Conservation (phyloP, 1,140 invertebrate species). For the Helicoverpa armigera region DNA sequence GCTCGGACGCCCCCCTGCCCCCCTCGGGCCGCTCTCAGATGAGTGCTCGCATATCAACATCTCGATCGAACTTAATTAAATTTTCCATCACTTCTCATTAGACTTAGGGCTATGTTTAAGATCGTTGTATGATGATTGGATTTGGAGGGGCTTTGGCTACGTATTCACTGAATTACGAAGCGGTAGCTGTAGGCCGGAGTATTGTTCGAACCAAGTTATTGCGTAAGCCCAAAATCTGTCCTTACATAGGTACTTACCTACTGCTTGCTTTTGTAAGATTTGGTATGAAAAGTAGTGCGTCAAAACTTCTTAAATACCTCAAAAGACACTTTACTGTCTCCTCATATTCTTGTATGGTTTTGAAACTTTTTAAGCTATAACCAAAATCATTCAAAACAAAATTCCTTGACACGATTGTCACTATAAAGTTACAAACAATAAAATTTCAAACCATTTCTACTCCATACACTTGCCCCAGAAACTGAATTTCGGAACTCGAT, state of each 20-base stretch:
- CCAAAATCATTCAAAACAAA: too few species aligned
- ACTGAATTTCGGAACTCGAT: too few species aligned
- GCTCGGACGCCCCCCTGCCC: slow-evolving; percentile 62
- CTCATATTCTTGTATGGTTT: too few species aligned
- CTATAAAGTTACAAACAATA: too few species aligned
- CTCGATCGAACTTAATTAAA: slow-evolving; percentile 70
- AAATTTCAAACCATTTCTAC: too few species aligned
- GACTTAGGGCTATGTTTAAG: slow-evolving; percentile 2
- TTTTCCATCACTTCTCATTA: slow-evolving; percentile 60
- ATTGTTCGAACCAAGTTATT: background rate
- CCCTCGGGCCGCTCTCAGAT: slow-evolving; percentile 46
- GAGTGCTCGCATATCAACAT: slow-evolving; percentile 56
- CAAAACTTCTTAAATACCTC: too few species aligned
- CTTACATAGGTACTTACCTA: background rate
- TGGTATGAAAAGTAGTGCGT: too few species aligned
- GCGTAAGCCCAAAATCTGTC: background rate
- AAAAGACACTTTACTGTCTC: too few species aligned
- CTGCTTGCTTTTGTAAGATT: too few species aligned
- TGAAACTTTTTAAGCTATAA: too few species aligned
- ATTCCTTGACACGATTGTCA: too few species aligned
- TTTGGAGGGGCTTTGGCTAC: slow-evolving; percentile 23
- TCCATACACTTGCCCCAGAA: too few species aligned
- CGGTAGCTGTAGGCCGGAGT: background rate
- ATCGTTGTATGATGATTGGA: slow-evolving; percentile 29
- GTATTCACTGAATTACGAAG: background rate